Evolutionary conservation across 2,113 vertebrate species (phyloP).

Genomic region (Circaetus cinerascens): DNA sequence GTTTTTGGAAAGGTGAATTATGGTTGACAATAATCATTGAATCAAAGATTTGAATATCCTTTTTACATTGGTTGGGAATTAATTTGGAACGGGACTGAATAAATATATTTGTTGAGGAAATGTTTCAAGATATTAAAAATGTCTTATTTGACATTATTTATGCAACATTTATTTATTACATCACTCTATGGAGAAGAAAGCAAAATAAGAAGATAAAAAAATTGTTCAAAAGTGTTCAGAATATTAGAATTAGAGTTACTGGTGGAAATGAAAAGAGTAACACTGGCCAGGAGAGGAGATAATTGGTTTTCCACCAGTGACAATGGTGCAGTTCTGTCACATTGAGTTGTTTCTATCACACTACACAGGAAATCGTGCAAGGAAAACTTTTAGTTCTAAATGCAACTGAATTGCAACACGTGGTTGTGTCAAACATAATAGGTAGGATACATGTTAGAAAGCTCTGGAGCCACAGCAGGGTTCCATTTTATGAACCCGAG

Average conservation of each 20-base stretch:
- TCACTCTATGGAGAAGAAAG: background rate
- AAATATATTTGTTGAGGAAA: background rate
- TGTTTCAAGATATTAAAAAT: background rate
- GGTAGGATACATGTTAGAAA: slow-evolving; percentile 1
- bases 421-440: background rate
- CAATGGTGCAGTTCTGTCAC: background rate
- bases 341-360: background rate
- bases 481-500: slow-evolving; percentile 38
- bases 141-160: background rate
- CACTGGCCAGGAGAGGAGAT: background rate
- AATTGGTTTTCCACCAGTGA: background rate
- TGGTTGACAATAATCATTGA: background rate
- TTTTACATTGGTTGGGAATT: background rate
- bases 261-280: background rate
- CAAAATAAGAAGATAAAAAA: background rate
- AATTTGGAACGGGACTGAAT: background rate
- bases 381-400: background rate
- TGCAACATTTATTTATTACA: background rate
- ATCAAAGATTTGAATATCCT: background rate
- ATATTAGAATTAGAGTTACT: background rate
- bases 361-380: background rate
- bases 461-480: background rate
- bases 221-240: background rate
- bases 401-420: background rate
- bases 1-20: background rate